Base-by-base conservation (phyloP, 2,797 vertebrate genomes). In the Scolopax bukidnonensis region DNA sequence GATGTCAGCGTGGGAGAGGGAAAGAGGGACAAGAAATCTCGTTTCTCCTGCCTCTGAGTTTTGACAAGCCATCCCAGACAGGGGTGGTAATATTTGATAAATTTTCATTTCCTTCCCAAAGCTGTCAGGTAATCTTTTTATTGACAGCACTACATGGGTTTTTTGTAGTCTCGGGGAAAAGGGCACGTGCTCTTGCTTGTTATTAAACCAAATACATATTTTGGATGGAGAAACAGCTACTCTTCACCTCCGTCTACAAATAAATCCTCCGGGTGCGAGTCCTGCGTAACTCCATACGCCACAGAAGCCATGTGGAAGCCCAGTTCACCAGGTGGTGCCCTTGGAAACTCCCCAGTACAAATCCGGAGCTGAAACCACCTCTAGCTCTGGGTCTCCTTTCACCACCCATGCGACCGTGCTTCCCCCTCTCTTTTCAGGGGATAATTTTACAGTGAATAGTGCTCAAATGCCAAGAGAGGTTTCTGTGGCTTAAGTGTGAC, bases 51-150 rank as follows among this genome's bases (percentile, higher is more conserved):
- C 93, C 76, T 89, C 94, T 28, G 33, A 51, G 74, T 85, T 85
- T 77, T 96, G 97, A 97, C 53, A 81, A 97, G 96, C 83, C 74
- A 87, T 97, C 98, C 97, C 94, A 94, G 95, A 90, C 95, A 95
- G 94, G 93, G 92, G 96, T 93, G 38, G 92, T 28, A 96, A 92
- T 70, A 89, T 78, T 94, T 95, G 93, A 97, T 96, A 96, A 86
- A 95, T 97, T 98, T 96, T 94, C 95, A 97, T 97, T 98, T 97
- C 95, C 95, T 64, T 95, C 89, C 95, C 41, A 3, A 63, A 81
- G 83, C 96, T 95, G 91, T 98, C 97, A 98, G 92, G 97, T 98
- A 97, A 98, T 98, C 98, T 98, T 98, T 93, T 98, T 98, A 98
- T 98, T 98, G 98, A 98, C 98, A 98, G 97, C 3, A 2, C 95